A percentile compares a stretch with the other conserved stretches of the same genome.
phyloP scores from a whole-genome alignment of 1,140 invertebrate genomes.

The Drosophila murphyi region DNA sequence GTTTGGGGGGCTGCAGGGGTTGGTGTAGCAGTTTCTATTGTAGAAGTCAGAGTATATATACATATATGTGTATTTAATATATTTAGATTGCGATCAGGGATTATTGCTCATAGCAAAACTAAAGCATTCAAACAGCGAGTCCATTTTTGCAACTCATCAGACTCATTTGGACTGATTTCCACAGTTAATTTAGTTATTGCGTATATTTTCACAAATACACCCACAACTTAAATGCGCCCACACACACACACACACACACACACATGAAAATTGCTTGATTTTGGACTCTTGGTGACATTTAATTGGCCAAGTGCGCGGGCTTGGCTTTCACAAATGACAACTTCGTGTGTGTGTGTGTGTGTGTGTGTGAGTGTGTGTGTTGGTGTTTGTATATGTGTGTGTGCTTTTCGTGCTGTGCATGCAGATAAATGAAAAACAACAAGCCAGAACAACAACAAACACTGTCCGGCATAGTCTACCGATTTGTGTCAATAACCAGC shows the following conservation, averaged over 20 bases:
- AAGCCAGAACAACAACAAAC: not conserved
- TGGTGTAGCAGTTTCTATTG: not conserved
- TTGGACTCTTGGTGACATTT: constrained; percentile 42
- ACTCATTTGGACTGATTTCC: constrained; percentile 32
- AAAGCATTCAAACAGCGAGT: constrained; percentile 13
- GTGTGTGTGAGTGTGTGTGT: no score
- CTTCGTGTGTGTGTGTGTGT: constrained; percentile 27
- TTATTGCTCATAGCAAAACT: not conserved
- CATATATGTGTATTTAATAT: no score
- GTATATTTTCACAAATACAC: constrained; percentile 35
- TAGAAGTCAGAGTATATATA: no score
- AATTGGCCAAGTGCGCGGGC: constrained; percentile 55
- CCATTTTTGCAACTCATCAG: not conserved
- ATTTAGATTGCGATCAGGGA: no score
- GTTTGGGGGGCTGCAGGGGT: not conserved
- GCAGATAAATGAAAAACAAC: constrained; percentile 48
- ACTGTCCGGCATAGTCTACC: constrained; percentile 1
- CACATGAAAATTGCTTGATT: constrained; percentile 5
- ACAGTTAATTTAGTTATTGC: constrained; percentile 62
- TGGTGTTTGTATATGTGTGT: no score
- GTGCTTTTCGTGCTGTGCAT: constrained; percentile 56
- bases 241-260: not conserved
- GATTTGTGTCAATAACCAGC: constrained; percentile 48
- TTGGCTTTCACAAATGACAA: constrained; percentile 70
- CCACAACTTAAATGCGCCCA: not conserved